These are phyloP conservation scores for Frankliniella fusca DNA, from an alignment of 2,888 invertebrate genomes.

Conservation along the genomic window DNA sequence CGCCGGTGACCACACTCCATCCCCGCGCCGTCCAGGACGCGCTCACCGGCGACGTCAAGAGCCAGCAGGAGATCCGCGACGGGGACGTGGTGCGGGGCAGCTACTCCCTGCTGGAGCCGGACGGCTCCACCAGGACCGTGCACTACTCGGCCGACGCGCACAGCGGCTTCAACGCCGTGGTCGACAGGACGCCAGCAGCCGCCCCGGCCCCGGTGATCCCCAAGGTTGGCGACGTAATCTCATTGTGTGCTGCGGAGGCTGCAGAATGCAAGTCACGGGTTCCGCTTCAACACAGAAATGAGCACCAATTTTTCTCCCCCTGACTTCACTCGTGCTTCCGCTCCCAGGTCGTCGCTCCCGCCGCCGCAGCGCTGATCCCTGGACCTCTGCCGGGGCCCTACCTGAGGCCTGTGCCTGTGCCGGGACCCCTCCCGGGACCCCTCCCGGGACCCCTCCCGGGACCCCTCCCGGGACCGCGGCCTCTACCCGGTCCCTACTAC, in stretches of 20 bases:
- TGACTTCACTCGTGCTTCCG: not conserved
- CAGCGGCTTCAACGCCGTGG: conserved; percentile 57
- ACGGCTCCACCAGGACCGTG: conserved; percentile 54
- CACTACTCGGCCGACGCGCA: conserved; percentile 57
- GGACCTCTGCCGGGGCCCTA: not conserved
- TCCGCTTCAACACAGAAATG: not conserved
- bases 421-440: not conserved
- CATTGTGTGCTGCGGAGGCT: not conserved
- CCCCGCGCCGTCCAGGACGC: too few species aligned
- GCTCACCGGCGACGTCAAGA: conserved; percentile 54
- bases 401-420: not conserved
- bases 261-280: not conserved
- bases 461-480: too few species aligned
- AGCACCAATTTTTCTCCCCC: not conserved
- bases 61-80: conserved; percentile 52
- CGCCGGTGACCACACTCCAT: too few species aligned
- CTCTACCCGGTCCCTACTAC: too few species aligned
- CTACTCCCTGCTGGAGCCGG: conserved; percentile 54
- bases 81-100: conserved; percentile 55
- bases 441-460: too few species aligned
- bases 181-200: conserved; percentile 43
- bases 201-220: conserved; percentile 35
- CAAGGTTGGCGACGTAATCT: not conserved
- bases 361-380: too few species aligned
- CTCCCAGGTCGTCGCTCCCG: not conserved